A percentile compares a stretch with the other conserved stretches of the same genome.
Evolutionary conservation across 2,797 vertebrate species (phyloP).

Genomic region (Centroberyx gerrardi): DNA sequence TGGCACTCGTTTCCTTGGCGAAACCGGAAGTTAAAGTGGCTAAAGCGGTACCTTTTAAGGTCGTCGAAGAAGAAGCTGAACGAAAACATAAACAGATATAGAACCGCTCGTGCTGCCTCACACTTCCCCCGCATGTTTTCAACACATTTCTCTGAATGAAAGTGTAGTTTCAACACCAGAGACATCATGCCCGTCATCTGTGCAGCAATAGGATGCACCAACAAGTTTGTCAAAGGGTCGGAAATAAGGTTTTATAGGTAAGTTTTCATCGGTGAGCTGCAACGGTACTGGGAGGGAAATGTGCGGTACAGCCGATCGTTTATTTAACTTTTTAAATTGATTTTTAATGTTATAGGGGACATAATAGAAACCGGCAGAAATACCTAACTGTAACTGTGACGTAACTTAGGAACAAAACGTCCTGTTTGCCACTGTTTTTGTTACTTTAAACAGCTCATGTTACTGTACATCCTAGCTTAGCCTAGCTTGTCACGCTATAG

Average conservation of each 20-base stretch:
- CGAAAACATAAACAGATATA: not conserved
- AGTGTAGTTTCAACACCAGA: not conserved
- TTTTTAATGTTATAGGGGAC: too few relatives aligned
- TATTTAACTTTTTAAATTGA: too few relatives aligned
- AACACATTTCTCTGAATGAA: not conserved
- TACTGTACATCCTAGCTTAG: too few relatives aligned
- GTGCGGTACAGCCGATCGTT: too few relatives aligned
- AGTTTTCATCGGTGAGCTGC: slow-evolving; percentile 11
- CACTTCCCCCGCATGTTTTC: rapidly evolving
- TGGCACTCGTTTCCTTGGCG: not conserved
- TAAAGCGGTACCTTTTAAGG: rapidly evolving
- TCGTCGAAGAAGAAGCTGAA: slow-evolving; percentile 31
- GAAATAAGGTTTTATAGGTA: slow-evolving; percentile 89
- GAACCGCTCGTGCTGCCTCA: rapidly evolving
- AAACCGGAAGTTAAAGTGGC: slow-evolving; percentile 27
- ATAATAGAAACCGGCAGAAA: too few relatives aligned
- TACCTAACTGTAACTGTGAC: too few relatives aligned
- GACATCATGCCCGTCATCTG: slow-evolving; percentile 86
- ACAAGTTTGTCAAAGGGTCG: slow-evolving; percentile 88
- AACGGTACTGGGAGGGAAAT: too few relatives aligned
- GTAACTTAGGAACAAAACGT: too few relatives aligned
- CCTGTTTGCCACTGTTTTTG: too few relatives aligned
- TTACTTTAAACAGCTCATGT: too few relatives aligned
- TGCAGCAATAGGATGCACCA: slow-evolving; percentile 84
- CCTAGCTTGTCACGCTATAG: too few relatives aligned